These are phyloP conservation scores for Adelosebastes latens DNA, from an alignment of 2,797 vertebrate species.

Conservation along the genomic window DNA sequence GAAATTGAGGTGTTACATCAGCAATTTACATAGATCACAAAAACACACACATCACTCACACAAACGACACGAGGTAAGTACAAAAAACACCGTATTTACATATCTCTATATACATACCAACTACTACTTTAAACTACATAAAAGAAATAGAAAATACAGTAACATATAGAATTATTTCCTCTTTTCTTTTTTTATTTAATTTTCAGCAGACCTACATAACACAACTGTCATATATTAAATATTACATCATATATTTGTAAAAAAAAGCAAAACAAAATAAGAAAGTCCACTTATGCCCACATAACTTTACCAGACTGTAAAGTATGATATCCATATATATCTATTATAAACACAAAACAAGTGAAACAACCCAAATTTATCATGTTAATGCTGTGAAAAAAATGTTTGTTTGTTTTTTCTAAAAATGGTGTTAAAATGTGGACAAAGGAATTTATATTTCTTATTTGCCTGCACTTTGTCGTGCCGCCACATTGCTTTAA, in stretches of 20 bases:
- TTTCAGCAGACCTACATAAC: neutral
- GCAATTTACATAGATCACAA: too few species aligned
- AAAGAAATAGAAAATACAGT: neutral
- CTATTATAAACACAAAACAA: neutral
- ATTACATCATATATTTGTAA: conserved; percentile 12
- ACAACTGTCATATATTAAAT: neutral
- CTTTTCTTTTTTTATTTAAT: neutral
- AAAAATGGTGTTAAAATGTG: neutral
- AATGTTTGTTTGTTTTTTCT: neutral
- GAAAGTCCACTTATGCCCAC: neutral
- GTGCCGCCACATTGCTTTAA: neutral
- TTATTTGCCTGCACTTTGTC: neutral
- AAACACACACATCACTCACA: too few species aligned
- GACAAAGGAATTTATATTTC: neutral
- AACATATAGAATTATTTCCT: neutral
- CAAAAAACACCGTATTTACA: too few species aligned
- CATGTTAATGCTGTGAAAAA: too few species aligned
- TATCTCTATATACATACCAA: too few species aligned
- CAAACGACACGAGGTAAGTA: too few species aligned
- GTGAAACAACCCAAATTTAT: neutral
- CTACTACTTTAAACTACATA: neutral
- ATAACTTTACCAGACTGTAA: conserved; percentile 1
- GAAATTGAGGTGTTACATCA: too few species aligned
- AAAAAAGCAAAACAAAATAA: conserved; percentile 1
- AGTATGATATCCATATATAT: neutral